Evolutionary conservation across 2,888 invertebrate genomes (phyloP), one percentile per base, ranked within the genome.

Genomic region (Torymus auratus): DNA sequence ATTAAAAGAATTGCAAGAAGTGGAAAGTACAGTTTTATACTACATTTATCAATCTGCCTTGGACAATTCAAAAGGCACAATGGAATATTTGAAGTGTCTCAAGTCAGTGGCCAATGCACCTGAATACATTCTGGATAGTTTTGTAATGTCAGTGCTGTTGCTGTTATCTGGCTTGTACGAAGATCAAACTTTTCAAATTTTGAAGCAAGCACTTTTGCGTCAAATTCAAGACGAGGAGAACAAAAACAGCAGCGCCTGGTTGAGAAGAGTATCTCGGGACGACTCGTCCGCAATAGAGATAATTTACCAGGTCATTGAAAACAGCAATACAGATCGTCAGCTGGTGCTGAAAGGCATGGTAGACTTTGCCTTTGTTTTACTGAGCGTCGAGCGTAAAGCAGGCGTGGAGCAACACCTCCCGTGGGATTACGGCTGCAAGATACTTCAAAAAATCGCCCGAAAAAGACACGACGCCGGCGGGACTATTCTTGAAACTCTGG

Each of bases 21-120:
- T 93, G 2, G 94, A 94, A 88, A 93, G 94, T 84, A 94, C 93
- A 0, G 92, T 94, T 23, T 86, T 94, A 5, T 94, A 92, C 88
- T 93, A 94, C 85, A 92, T 94, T 50, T 90, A 92, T 82, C 91
- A 92, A 79, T 89, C 91, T 1, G 91, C 92, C 2, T 87, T 90
- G 20, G 83, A 91, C 56, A 91, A 92, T 61, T 89, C 92, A 60
- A 90, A 91, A 56, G 90, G 89, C 65, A 89, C 92, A 15, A 92
- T 90, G 83, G 92, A 92, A 75, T 92, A 92, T 76, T 83, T 93
- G 7, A 88, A 85, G 68, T 90, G 88, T 60, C 85, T 91, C 28
- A 92, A 94, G 91, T 92, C 90, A 84, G 90, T 93, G 28, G 86
- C 91, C 1, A 91, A 92, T 78, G 91, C 92, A 76, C 94, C 94